These are phyloP conservation scores for Schizaphis graminum DNA, from an alignment of 2,888 invertebrate genomes.

Conservation along the genomic window DNA sequence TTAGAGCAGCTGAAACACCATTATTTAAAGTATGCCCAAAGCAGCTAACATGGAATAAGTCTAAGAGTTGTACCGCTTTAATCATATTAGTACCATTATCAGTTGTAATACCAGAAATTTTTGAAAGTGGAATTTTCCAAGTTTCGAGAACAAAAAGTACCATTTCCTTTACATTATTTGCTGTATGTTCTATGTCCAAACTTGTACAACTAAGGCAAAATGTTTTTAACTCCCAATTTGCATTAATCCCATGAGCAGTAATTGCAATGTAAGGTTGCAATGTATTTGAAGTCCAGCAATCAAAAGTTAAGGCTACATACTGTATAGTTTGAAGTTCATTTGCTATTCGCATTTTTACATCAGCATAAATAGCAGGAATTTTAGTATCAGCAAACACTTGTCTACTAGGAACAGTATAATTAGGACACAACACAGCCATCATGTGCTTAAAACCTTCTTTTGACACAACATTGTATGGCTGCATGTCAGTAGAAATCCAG, in stretches of 20 bases:
- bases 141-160: background rate
- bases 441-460: constrained; percentile 1
- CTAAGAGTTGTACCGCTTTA: background rate
- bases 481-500: background rate
- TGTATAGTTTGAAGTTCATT: constrained; percentile 1
- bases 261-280: constrained; percentile 5
- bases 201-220: constrained; percentile 8
- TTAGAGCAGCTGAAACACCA: constrained; percentile 34
- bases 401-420: background rate
- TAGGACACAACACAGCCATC: background rate
- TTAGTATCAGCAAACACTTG: background rate
- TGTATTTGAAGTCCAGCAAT: constrained; percentile 8
- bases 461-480: background rate
- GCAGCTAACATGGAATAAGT: constrained; percentile 23
- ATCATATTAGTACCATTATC: constrained; percentile 21
- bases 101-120: constrained; percentile 18
- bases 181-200: background rate
- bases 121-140: constrained; percentile 24
- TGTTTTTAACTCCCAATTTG: constrained; percentile 7
- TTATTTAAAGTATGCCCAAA: constrained; percentile 33
- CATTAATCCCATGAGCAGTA: constrained; percentile 22
- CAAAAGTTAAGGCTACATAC: background rate
- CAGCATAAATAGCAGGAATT: constrained; percentile 11
- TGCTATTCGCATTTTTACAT: background rate
- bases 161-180: background rate